Base-by-base conservation (phyloP, 2,888 invertebrate species). In the Aelia acuminata region DNA sequence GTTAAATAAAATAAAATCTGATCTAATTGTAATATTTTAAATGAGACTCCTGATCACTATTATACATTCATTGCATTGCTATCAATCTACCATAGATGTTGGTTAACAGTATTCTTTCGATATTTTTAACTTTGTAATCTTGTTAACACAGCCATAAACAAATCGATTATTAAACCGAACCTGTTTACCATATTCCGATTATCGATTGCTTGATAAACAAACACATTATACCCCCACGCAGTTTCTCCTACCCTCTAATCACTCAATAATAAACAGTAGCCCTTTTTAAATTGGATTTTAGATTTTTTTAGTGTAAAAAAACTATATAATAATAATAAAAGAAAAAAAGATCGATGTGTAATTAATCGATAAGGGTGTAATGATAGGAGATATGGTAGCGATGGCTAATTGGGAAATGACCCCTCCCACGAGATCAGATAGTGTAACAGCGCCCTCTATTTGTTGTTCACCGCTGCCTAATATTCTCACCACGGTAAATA, bases 101-200 rank as follows among this genome's bases (percentile, higher is more conserved):
- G n/a, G n/a, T n/a, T n/a, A n/a, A n/a, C n/a, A n/a, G n/a, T n/a
- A n/a, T n/a, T n/a, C n/a, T n/a, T n/a, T n/a, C n/a, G n/a, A n/a
- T n/a, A n/a, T n/a, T n/a, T n/a, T n/a, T n/a, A n/a, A n/a, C n/a
- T 70, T 63, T 5, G 31, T 70, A 70, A 70, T 35, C 63, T 70
- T 70, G 31, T 70, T 70, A 70, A 35, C 15, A 15, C 18, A 18
- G 18, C 31, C 35, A 35, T 20, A 31, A 70, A 70, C 7, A 70
- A 70, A 70, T 70, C 63, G 63, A 70, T 70, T 70, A 70, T 70
- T 70, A 7, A 70, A 70, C 35, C 63, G 63, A 70, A 70, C 7
- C 63, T 35, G 35, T 70, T 31, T 70, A 7, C 35, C 63, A 70
- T 70, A 70, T 31, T 70, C 35, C 31, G 31, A 70, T 31, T 7